Evolutionary conservation across 2,888 invertebrate genomes (phyloP).

Genomic region (Xanthia togata): DNA sequence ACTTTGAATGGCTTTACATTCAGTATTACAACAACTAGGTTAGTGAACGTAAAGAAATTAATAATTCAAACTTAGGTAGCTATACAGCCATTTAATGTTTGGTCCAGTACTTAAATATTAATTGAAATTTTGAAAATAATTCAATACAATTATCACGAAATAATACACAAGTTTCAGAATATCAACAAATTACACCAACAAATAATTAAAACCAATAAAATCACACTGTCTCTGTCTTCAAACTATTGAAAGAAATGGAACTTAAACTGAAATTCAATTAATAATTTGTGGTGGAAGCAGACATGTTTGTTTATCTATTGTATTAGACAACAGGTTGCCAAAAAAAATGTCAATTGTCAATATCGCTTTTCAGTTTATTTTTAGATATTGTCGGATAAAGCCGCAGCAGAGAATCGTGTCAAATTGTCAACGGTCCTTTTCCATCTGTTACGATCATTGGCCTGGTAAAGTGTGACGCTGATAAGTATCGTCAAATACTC

Average conservation of each 20-base stretch:
- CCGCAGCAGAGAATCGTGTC: too few relatives aligned
- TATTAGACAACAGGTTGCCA: background rate
- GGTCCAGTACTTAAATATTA: conserved; percentile 27
- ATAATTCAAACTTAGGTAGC: conserved; percentile 23
- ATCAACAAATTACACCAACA: background rate
- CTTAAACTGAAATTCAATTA: too few relatives aligned
- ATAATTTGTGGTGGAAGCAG: background rate
- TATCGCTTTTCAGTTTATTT: background rate
- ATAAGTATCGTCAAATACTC: too few relatives aligned
- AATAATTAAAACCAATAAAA: background rate
- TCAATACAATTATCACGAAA: conserved; percentile 10
- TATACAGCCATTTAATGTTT: conserved; percentile 11
- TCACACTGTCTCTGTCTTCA: too few relatives aligned
- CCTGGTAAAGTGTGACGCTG: too few relatives aligned
- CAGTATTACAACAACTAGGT: background rate
- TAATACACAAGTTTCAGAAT: background rate
- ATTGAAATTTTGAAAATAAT: conserved; percentile 42
- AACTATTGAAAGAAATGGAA: background rate
- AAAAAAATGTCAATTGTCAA: background rate
- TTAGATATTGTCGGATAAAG: background rate
- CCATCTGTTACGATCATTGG: too few relatives aligned
- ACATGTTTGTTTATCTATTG: background rate
- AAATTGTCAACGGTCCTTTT: too few relatives aligned
- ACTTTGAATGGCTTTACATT: background rate
- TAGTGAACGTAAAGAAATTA: background rate